phyloP scores from a whole-genome alignment of 1,140 invertebrate species.

The Pollicipes pollicipes region DNA sequence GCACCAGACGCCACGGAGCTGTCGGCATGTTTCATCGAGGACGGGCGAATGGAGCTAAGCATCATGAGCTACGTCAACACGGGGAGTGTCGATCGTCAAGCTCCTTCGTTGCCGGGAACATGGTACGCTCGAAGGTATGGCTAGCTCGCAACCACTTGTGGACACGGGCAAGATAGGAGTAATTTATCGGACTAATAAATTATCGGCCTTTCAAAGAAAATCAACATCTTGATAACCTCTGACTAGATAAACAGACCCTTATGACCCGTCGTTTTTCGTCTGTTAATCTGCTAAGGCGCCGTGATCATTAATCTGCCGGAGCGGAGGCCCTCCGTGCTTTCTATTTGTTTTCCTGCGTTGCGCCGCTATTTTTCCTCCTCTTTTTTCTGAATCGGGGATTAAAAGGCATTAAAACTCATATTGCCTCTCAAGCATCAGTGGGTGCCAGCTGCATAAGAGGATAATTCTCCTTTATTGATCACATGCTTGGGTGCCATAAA shows the following conservation, averaged over 20 bases:
- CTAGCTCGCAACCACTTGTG: neutral
- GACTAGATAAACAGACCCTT: neutral
- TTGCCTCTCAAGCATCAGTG: neutral
- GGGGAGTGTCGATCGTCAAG: neutral
- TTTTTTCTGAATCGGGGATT: conserved; percentile 1
- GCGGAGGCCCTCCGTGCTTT: neutral
- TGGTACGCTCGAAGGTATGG: too few relatives aligned
- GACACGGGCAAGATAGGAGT: neutral
- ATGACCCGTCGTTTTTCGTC: neutral
- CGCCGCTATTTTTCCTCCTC: neutral
- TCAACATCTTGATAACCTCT: conserved; percentile 1
- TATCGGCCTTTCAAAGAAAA: neutral
- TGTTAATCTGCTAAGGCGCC: neutral
- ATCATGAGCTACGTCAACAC: neutral
- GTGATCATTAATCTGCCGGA: neutral
- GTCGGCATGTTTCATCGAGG: too few relatives aligned
- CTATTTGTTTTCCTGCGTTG: neutral
- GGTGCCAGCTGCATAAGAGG: neutral
- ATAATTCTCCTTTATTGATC: conserved; percentile 2
- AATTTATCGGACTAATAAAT: neutral
- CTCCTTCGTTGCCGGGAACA: too few relatives aligned
- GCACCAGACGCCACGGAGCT: too few relatives aligned
- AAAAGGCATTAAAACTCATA: neutral
- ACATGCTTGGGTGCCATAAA: neutral
- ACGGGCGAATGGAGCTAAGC: too few relatives aligned